Evolutionary conservation across 2,113 vertebrate species (phyloP).

Genomic region (Pipra filicauda): DNA sequence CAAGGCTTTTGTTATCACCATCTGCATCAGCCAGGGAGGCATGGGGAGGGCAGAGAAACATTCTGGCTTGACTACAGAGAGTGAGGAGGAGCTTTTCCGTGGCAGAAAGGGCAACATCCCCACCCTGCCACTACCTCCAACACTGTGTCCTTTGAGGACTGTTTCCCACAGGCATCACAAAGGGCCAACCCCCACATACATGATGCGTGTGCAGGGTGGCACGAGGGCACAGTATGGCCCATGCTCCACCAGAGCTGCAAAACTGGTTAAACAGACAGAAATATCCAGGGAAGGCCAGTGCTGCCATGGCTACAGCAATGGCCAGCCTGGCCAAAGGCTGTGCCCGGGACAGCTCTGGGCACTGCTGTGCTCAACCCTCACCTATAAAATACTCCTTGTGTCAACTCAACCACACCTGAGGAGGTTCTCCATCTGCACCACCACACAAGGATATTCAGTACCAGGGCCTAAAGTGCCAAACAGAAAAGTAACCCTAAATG

Average conservation of each 20-base stretch:
- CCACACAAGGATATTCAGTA: not conserved
- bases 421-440: not conserved
- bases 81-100: not conserved
- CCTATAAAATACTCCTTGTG: fast-evolving
- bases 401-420: too few relatives aligned
- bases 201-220: not conserved
- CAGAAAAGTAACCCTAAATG: not conserved
- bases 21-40: not conserved
- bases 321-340: not conserved
- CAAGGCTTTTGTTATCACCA: not conserved
- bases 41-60: not conserved
- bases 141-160: not conserved
- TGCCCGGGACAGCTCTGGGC: fast-evolving
- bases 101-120: not conserved
- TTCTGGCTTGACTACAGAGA: not conserved
- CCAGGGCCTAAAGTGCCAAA: not conserved
- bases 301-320: fast-evolving
- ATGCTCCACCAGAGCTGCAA: not conserved
- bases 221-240: not conserved
- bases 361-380: not conserved
- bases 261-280: not conserved
- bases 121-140: not conserved
- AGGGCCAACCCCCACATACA: fast-evolving
- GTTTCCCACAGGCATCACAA: not conserved
- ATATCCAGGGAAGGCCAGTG: not conserved